These are phyloP conservation scores for Loris lydekkerianus DNA, from an alignment of 2,797 vertebrate species.

Conservation along the genomic window DNA sequence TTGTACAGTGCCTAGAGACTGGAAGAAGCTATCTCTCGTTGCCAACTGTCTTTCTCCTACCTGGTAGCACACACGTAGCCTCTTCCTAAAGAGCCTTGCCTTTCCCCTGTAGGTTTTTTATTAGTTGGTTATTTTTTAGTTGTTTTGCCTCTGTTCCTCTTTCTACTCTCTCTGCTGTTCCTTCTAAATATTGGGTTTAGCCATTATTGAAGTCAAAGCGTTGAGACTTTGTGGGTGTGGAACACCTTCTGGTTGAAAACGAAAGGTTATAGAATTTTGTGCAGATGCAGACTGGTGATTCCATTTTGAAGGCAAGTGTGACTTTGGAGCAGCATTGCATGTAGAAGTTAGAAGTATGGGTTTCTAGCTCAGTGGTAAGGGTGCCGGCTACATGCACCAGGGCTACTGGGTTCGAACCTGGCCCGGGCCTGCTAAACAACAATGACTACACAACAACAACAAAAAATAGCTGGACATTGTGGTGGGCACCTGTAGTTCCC, in stretches of 20 bases:
- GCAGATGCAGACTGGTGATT: background rate
- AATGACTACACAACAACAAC: too few species aligned
- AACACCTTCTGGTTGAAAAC: background rate
- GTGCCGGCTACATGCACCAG: too few species aligned
- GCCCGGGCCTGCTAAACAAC: too few species aligned
- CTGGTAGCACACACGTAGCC: background rate
- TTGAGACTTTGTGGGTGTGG: background rate
- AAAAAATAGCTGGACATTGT: too few species aligned
- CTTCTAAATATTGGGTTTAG: conserved; percentile 3
- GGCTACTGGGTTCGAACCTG: too few species aligned
- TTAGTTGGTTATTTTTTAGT: too few species aligned
- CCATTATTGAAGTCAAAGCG: background rate
- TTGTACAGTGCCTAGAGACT: background rate
- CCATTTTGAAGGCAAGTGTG: background rate
- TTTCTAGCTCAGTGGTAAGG: background rate
- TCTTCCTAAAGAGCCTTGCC: background rate
- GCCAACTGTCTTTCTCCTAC: background rate
- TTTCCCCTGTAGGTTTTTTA: background rate
- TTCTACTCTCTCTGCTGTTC: background rate
- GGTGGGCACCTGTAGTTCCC: too few species aligned
- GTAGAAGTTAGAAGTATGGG: background rate
- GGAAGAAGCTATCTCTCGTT: background rate
- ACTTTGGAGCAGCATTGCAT: background rate
- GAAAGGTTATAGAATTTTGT: background rate
- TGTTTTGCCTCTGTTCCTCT: background rate